Base-by-base conservation (phyloP, 1,140 invertebrate species). In the Campoletis sonorensis region DNA sequence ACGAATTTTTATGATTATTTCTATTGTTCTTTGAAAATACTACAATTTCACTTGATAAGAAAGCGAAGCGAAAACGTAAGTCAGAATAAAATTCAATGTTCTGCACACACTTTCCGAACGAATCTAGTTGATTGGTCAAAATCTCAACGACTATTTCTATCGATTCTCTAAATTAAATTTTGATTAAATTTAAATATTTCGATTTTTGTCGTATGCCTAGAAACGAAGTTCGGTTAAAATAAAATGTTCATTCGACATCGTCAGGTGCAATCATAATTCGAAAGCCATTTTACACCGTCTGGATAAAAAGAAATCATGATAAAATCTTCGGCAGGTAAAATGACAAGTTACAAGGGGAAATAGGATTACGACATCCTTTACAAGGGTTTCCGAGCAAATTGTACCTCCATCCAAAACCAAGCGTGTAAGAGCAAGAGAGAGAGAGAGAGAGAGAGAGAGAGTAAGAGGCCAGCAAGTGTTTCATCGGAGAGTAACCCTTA, bases 401-500 rank as follows among this genome's bases (percentile, higher is more conserved):
- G 18, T 54, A 54, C 51, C 51, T n/a, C 8, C n/a, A 54, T 18
- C 51, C 51, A 21, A 54, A 54, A 54, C 18, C 5, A 21, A 54
- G 10, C 5, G 67, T 30, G 26, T 5, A 26, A 67, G 64, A 67
- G 26, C 1, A 26, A 27, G 8, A 33, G 30, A 33, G 49, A 51
- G 15, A 51, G 49, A 54, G 51, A 54, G 51, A 54, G 67, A 70
- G 27, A 21, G 67, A 70, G 27, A 70, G 13, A 30, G 67, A 15
- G 13, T n/a, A 33, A 70, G 27, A 16, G 18, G 0, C 49, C 51
- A 33, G 51, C 61, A 78, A 78, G 76, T 78, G 76, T 78, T 78
- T 67, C 58, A 21, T 21, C 18, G 16, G n/a, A 54, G 51, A 21
- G 51, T 27, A 26, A 23, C 61, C 73, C 72, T 45, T 26, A 45